These are phyloP conservation scores for Tamias sibiricus DNA, from an alignment of 2,113 vertebrate genomes.

Conservation along the genomic window DNA sequence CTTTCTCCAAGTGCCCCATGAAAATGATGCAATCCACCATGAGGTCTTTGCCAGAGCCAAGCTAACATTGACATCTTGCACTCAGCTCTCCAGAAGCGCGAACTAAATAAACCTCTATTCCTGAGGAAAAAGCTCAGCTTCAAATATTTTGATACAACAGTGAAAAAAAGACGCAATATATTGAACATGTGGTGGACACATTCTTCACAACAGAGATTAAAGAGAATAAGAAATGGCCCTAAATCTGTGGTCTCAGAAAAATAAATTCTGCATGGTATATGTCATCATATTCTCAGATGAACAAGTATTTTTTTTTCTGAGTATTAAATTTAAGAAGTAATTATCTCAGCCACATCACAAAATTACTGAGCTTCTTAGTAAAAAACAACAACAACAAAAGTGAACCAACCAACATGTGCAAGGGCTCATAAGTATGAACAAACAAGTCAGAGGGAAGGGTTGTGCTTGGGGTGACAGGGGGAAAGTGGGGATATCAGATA, in stretches of 20 bases:
- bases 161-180: not conserved
- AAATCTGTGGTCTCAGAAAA: not conserved
- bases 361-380: not conserved
- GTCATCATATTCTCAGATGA: not conserved
- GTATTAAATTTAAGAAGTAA: not conserved
- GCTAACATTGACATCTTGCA: not conserved
- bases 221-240: not conserved
- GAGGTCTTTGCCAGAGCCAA: not conserved
- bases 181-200: not conserved
- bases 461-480: accelerated
- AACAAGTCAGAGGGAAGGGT: no score
- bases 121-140: not conserved
- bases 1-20: not conserved
- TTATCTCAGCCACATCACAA: not conserved
- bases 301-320: not conserved
- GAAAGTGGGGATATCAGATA: accelerated
- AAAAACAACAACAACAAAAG: no score
- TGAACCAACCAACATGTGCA: not conserved
- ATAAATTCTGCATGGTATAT: not conserved
- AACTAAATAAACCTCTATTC: not conserved
- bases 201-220: not conserved
- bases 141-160: not conserved
- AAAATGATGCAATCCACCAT: not conserved
- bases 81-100: not conserved
- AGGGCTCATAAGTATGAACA: not conserved